Base-by-base conservation (phyloP, 1,140 invertebrate genomes). In the Pseudomyrmex dendroicus region DNA sequence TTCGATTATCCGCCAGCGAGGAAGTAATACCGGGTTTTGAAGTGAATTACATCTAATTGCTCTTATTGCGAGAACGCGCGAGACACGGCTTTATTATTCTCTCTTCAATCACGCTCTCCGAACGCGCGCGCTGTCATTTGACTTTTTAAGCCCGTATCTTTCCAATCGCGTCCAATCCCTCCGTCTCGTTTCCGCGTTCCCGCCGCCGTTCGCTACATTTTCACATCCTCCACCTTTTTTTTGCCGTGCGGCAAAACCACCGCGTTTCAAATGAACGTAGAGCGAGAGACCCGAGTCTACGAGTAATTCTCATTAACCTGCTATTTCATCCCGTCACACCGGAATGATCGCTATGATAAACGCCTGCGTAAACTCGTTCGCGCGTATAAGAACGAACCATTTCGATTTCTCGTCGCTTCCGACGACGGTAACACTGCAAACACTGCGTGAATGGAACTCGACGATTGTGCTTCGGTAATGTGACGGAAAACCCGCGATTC, bases 41-140 rank as follows among this genome's bases (percentile, higher is more conserved):
- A 89, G 86, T 87, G 89, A 90, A 92, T 91, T 91, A 89, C 84
- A 86, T 82, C 73, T 91, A 91, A 92, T 92, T 91, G 89, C 74
- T 87, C 86, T 90, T 88, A 90, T 91, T 90, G 89, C 82, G 67
- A 78, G 80, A 83, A 76, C 78, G 86, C 89, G 80, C 89, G 80
- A 87, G 84, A 35, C 35, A 35, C 35, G 72, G 85, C 86, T 91
- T 91, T 86, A 90, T 91, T 91, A 91, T 91, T 89, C 84, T 35
- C 89, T 89, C 84, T 88, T 78, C 86, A 85, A 82, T 73, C 56
- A 46, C 85, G 52, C 22, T 84, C 70, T 82, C 73, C 59, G 62
- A 78, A 50, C 35, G 25, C 44, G 62, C 7, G 35, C 35, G 35
- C 17, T 56, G 70, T 86, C 70, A 68, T 85, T 68, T 57, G 76